phyloP scores from a whole-genome alignment of 2,888 invertebrate species.

The Tuberolachnus salignus region DNA sequence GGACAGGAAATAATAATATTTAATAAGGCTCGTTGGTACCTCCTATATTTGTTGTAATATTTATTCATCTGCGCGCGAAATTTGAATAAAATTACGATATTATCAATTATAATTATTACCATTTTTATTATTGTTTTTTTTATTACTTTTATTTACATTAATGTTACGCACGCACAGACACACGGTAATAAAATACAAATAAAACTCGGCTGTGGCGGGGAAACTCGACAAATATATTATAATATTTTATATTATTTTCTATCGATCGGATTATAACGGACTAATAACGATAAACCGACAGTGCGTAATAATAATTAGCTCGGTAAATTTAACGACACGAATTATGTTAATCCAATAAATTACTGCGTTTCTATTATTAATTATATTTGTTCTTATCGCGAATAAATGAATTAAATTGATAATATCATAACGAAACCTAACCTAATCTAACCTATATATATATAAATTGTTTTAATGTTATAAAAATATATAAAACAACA shows the following conservation, averaged over 20 bases:
- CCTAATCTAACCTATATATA: too few relatives aligned
- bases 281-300: not conserved
- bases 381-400: not conserved
- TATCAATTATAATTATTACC: not conserved
- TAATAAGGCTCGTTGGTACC: not conserved
- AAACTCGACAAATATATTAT: not conserved
- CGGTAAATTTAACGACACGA: slow-evolving; percentile 17
- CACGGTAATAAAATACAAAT: not conserved
- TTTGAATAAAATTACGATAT: not conserved
- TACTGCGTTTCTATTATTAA: not conserved
- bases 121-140: not conserved
- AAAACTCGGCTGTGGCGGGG: not conserved
- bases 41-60: too few relatives aligned
- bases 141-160: not conserved
- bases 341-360: slow-evolving; percentile 14
- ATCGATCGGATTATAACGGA: not conserved
- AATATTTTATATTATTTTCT: not conserved
- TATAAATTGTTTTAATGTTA: too few relatives aligned
- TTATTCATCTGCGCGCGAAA: too few relatives aligned
- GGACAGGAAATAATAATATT: not conserved
- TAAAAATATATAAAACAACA: too few relatives aligned
- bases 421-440: too few relatives aligned
- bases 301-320: not conserved
- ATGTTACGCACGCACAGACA: not conserved
- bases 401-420: not conserved